A percentile compares a stretch with the other conserved stretches of the same genome.
Conservation (phyloP, 2,797 vertebrate genomes). For the Valencia hispanica region DNA sequence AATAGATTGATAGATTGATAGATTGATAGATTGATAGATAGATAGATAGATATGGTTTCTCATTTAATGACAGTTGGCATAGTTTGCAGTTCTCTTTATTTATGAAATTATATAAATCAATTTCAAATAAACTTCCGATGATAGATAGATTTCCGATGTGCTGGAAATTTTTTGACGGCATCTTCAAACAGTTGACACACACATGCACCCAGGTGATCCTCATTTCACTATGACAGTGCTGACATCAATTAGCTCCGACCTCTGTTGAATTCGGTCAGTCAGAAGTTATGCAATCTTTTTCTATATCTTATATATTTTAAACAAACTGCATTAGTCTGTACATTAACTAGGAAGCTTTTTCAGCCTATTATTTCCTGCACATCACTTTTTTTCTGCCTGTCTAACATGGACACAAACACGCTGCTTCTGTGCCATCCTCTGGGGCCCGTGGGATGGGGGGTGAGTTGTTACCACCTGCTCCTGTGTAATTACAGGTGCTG, state of each 20-base stretch:
- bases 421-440: slow-evolving; percentile 40
- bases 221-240: neutral
- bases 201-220: neutral
- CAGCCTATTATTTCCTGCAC: neutral
- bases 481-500: slow-evolving; percentile 70
- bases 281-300: too few species aligned
- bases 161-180: neutral
- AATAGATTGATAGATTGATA: too few species aligned
- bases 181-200: neutral
- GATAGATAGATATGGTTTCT: too few species aligned
- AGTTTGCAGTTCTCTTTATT: too few species aligned
- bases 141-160: neutral
- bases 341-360: neutral
- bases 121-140: too few species aligned
- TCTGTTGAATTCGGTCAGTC: too few species aligned
- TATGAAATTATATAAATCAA: too few species aligned
- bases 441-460: slow-evolving; percentile 55
- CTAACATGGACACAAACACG: slow-evolving; percentile 35
- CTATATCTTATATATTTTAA: too few species aligned
- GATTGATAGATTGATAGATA: too few species aligned
- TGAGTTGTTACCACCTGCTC: slow-evolving; percentile 63
- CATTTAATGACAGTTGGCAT: too few species aligned
- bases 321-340: too few species aligned
- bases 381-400: neutral
- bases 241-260: too few species aligned